Evolutionary conservation across 1,140 invertebrate genomes (phyloP).

Genomic region (Plodia interpunctella): DNA sequence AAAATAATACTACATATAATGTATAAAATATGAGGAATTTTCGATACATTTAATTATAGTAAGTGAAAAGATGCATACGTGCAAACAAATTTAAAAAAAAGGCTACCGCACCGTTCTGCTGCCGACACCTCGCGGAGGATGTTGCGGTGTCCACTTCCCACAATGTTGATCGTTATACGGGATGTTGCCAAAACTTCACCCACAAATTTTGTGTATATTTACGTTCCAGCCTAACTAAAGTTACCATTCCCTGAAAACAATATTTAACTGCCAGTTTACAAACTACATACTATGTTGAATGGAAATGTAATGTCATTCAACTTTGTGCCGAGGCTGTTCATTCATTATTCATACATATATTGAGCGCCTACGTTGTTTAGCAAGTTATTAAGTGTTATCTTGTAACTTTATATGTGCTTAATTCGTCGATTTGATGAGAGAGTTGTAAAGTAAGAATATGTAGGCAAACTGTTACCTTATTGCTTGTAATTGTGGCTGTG

Average conservation of each 20-base stretch:
- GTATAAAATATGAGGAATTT: no score
- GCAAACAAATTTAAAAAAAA: not conserved
- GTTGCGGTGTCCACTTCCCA: constrained; percentile 67
- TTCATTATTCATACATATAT: constrained; percentile 4
- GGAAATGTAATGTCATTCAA: not conserved
- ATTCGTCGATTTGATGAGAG: not conserved
- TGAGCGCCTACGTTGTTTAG: not conserved
- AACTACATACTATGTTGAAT: constrained; percentile 19
- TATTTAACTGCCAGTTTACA: constrained; percentile 36
- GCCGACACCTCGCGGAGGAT: constrained; percentile 39
- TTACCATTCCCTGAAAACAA: constrained; percentile 43
- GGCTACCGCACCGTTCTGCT: not conserved
- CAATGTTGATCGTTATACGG: constrained; percentile 50
- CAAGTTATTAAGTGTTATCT: not conserved
- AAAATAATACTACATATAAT: no score
- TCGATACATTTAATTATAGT: no score
- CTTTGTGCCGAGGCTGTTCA: not conserved
- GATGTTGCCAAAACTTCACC: constrained; percentile 66
- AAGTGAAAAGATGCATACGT: not conserved
- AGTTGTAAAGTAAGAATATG: not conserved
- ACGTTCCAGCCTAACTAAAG: constrained; percentile 30
- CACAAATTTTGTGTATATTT: constrained; percentile 35
- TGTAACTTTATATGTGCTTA: constrained; percentile 3
- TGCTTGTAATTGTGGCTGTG: no score
- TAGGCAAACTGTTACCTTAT: not conserved